Evolutionary conservation across 2,113 vertebrate genomes (phyloP).

Genomic region (Noturus placidus): DNA sequence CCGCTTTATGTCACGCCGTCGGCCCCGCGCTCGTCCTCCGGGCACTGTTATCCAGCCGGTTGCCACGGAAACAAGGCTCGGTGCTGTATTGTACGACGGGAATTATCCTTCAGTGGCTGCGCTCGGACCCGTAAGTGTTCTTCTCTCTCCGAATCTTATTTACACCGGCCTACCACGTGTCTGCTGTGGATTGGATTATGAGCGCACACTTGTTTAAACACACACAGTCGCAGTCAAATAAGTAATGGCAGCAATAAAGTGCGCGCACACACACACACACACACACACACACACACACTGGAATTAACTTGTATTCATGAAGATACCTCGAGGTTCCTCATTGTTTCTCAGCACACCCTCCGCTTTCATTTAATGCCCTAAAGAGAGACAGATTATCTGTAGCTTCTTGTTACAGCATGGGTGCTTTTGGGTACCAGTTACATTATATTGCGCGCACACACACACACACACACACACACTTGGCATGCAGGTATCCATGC

Average conservation of each 20-base stretch:
- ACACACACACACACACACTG: neutral
- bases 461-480: neutral
- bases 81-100: conserved; percentile 96
- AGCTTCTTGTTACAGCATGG: neutral
- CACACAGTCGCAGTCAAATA: neutral
- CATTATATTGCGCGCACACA: neutral
- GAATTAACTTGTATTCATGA: neutral
- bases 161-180: neutral
- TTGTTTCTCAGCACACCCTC: neutral
- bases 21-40: conserved; percentile 42
- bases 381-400: neutral
- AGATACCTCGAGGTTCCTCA: conserved; percentile 2
- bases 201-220: neutral
- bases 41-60: conserved; percentile 74
- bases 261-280: neutral
- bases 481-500: neutral
- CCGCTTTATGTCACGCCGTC: neutral
- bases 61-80: conserved; percentile 95
- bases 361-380: neutral
- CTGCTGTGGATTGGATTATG: neutral
- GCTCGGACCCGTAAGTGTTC: conserved; percentile 89
- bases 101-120: conserved; percentile 98
- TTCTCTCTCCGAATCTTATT: conserved; percentile 1
- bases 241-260: conserved; percentile 2
- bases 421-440: neutral